Conservation (phyloP, 2,888 invertebrate genomes). For the Eilema caniola region DNA sequence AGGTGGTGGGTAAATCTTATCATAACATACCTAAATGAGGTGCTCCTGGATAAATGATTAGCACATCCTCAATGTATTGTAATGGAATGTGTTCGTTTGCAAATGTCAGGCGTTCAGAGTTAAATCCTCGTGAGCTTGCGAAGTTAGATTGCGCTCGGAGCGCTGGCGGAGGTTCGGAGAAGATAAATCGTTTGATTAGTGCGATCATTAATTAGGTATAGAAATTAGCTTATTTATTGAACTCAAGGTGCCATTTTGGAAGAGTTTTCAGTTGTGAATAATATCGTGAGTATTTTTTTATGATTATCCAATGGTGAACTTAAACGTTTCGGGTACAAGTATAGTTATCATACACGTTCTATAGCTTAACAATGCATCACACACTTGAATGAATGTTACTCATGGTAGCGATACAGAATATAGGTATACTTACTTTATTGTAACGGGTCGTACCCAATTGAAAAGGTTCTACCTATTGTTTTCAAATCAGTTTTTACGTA, state of each 20-base stretch:
- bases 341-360: no score
- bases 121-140: constrained; percentile 38
- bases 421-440: no score
- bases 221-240: constrained; percentile 7
- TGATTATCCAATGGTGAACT: no score
- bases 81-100: constrained; percentile 27
- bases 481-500: no score
- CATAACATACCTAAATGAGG: not conserved
- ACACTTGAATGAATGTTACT: no score
- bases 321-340: no score
- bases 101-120: constrained; percentile 28
- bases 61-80: constrained; percentile 23
- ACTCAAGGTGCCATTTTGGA: constrained; percentile 6
- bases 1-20: no score
- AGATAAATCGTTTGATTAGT: constrained; percentile 46
- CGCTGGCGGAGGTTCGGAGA: constrained; percentile 24
- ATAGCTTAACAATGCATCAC: no score
- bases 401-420: no score
- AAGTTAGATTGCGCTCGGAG: constrained; percentile 38
- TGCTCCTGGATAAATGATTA: constrained; percentile 16
- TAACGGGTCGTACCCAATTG: no score
- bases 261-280: not conserved
- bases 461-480: no score
- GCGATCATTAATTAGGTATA: constrained; percentile 38
- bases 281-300: not conserved